Evolutionary conservation across 2,113 vertebrate species (phyloP), one percentile per base, ranked within the genome.

Genomic region (Morone saxatilis): DNA sequence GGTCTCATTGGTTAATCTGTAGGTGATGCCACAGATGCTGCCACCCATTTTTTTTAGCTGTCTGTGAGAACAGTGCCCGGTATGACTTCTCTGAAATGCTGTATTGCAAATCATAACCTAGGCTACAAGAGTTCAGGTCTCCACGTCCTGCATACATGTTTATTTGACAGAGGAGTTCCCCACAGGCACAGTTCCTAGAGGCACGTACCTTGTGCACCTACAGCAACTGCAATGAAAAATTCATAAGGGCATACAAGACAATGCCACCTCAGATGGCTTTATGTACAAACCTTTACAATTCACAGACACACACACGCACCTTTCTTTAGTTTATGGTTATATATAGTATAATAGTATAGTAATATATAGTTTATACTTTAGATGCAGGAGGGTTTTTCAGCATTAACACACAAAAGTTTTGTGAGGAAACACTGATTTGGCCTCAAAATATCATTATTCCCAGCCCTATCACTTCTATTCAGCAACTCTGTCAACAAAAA

Each of bases 171-270:
- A 40, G 36, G 6, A 48, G 22, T 82, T 70, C 65, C 68, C 54
- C 56, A 16, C 68, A 54, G 50, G 10, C 17, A 40, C 67, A 40
- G 56, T 25, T 78, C 45, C 16, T 57, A 36, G 40, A 59, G 70
- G 16, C 63, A 38, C 25, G 25, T 13, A 43, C 20, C 25, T n/a
- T 31, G 13, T 75, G 61, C 47, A 54, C 50, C 14, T n/a, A 47
- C 14, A 62, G 47, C n/a, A 22, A 11, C 67, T 41, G 43, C 9
- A 76, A 76, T 80, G 43, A 83, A 88, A 76, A 53, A 86, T 63
- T 69, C 50, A 70, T 76, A 31, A 31, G 31, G 31, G 31, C 31
- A 14, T 47, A 47, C 61, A 59, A 36, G 45, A 17, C 45, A 43
- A 5, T 14, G 2, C 20, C 13, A 20, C 40, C 22, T 45, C 36